Conservation (phyloP, 2,797 vertebrate genomes). For the Chrosomus eos region DNA sequence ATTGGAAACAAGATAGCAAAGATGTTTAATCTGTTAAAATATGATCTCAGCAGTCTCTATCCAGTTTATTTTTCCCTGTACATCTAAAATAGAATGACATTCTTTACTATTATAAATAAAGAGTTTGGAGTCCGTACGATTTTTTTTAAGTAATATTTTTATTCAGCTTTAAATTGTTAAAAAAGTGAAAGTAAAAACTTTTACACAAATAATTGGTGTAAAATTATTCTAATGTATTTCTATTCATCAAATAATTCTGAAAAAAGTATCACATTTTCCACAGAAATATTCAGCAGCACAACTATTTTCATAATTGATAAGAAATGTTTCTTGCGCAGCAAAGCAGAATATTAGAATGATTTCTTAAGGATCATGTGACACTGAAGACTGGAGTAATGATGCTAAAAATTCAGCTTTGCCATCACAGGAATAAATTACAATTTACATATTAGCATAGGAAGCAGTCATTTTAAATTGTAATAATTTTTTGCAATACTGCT, state of each 20-base stretch:
- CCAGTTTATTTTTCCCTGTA: not conserved
- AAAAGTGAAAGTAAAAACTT: not conserved
- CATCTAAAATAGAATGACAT: not conserved
- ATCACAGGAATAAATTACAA: not conserved
- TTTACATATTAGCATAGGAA: not conserved
- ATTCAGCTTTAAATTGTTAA: not conserved
- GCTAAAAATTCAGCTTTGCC: not conserved
- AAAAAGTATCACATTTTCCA: not conserved
- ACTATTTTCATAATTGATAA: not conserved
- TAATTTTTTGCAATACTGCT: not conserved
- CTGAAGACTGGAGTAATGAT: no score
- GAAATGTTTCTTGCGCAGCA: no score
- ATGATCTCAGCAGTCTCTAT: not conserved
- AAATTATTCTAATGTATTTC: no score
- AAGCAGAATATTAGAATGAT: no score
- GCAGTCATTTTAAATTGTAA: not conserved
- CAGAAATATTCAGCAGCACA: not conserved
- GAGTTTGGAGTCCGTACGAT: not conserved
- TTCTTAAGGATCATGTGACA: not conserved
- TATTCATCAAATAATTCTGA: not conserved
- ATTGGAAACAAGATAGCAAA: not conserved
- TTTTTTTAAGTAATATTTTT: not conserved
- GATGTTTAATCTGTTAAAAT: not conserved
- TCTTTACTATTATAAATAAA: not conserved
- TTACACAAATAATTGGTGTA: not conserved